Evolutionary conservation across 2,797 vertebrate genomes (phyloP).

Genomic region (Coranthus polyacanthus): DNA sequence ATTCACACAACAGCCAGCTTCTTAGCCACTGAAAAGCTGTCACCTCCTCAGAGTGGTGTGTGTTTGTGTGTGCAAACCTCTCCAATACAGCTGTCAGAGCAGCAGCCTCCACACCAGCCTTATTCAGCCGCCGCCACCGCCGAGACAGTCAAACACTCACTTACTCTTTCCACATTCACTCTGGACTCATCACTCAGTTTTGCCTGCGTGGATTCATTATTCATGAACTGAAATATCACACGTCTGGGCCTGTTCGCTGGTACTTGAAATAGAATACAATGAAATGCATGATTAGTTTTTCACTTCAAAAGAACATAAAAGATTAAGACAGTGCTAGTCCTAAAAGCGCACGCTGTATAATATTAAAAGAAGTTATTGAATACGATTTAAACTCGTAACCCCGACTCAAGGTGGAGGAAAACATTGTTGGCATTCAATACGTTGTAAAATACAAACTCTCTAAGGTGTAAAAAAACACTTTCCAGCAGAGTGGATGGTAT

Average conservation of each 20-base stretch:
- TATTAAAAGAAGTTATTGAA: background rate
- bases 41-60: no score
- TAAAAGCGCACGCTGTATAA: background rate
- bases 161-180: constrained; percentile 18
- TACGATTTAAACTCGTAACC: background rate
- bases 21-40: no score
- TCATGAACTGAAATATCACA: constrained; percentile 22
- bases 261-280: constrained; percentile 15
- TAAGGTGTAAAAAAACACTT: constrained; percentile 17
- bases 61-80: constrained; percentile 48
- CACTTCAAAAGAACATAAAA: constrained; percentile 11
- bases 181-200: constrained; percentile 26
- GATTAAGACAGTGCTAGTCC: background rate
- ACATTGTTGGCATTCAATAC: no score
- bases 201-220: constrained; percentile 24
- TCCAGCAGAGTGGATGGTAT: constrained; percentile 10
- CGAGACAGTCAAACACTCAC: background rate
- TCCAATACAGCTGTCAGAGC: constrained; percentile 69
- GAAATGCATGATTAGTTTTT: background rate
- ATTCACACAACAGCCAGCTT: no score
- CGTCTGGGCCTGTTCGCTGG: background rate
- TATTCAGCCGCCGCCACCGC: no score
- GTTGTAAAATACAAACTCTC: constrained; percentile 28
- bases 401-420: no score
- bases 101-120: no score